phyloP scores from a whole-genome alignment of 1,140 invertebrate genomes.

The Adoxophyes honmai region DNA sequence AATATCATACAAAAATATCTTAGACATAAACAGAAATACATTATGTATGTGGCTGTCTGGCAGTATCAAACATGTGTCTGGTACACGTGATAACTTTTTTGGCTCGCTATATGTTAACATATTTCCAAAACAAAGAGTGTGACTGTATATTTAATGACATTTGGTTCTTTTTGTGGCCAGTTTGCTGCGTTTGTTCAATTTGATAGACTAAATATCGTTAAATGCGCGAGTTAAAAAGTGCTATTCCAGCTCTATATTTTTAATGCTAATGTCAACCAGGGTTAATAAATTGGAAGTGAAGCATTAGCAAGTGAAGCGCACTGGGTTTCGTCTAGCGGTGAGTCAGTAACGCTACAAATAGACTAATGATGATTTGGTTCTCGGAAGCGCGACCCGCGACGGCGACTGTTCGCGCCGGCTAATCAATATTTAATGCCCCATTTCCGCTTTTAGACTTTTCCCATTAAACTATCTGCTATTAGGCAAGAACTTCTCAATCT shows the following conservation, averaged over 20 bases:
- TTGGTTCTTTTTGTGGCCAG: no score
- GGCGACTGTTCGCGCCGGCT: conserved; percentile 17
- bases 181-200: no score
- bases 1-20: conserved; percentile 11
- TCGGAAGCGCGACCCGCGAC: conserved; percentile 23
- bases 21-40: conserved; percentile 13
- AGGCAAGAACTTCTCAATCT: neutral
- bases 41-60: conserved; percentile 7
- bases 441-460: conserved; percentile 27
- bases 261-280: neutral
- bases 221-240: no score
- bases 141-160: no score
- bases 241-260: no score
- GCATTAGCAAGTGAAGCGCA: conserved; percentile 9
- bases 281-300: conserved; percentile 13
- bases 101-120: neutral
- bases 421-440: conserved; percentile 37
- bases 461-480: conserved; percentile 12
- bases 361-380: conserved; percentile 22
- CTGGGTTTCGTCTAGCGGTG: conserved; percentile 9
- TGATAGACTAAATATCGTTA: no score
- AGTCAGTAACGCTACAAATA: conserved; percentile 21
- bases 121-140: neutral
- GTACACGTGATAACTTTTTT: conserved; percentile 11
- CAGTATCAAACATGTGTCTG: conserved; percentile 2